Evolutionary conservation across 2,797 vertebrate species (phyloP).

Genomic region (Enteromius anoplus): DNA sequence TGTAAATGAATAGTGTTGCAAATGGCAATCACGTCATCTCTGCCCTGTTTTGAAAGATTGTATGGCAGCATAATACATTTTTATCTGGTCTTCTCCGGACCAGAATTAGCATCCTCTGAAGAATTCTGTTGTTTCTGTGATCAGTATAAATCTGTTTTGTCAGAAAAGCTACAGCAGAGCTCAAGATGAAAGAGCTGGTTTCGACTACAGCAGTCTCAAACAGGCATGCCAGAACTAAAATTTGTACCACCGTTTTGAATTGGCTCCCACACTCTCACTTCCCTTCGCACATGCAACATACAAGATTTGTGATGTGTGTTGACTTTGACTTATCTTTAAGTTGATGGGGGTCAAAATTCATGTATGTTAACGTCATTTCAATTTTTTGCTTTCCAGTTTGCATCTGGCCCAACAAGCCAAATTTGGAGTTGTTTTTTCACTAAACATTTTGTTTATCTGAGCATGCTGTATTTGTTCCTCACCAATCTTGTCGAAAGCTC

Average conservation of each 20-base stretch:
- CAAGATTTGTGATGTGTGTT: constrained; percentile 75
- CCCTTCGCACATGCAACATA: constrained; percentile 67
- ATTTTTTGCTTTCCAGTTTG: constrained; percentile 51
- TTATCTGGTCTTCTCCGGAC: not conserved
- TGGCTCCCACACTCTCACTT: constrained; percentile 67
- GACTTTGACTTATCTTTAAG: constrained; percentile 51
- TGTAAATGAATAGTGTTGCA: not conserved
- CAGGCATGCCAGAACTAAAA: constrained; percentile 63
- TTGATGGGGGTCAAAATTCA: constrained; percentile 28
- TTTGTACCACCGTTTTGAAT: constrained; percentile 57
- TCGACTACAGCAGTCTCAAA: constrained; percentile 71
- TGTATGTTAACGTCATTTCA: constrained; percentile 57
- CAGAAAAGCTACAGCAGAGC: constrained; percentile 42
- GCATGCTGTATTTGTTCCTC: constrained; percentile 85
- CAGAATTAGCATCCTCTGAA: not conserved
- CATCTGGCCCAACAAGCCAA: constrained; percentile 53
- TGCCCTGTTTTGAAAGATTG: constrained; percentile 9
- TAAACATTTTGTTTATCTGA: constrained; percentile 61
- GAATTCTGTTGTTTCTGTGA: not conserved
- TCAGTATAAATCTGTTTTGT: constrained; percentile 19
- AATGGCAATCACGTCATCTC: not conserved
- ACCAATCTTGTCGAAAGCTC: constrained; percentile 81
- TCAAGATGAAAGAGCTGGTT: constrained; percentile 85
- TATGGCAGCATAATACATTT: not conserved
- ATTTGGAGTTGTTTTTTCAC: constrained; percentile 51